Base-by-base conservation (phyloP, 2,113 vertebrate genomes). In the Syngnathus scovelli region DNA sequence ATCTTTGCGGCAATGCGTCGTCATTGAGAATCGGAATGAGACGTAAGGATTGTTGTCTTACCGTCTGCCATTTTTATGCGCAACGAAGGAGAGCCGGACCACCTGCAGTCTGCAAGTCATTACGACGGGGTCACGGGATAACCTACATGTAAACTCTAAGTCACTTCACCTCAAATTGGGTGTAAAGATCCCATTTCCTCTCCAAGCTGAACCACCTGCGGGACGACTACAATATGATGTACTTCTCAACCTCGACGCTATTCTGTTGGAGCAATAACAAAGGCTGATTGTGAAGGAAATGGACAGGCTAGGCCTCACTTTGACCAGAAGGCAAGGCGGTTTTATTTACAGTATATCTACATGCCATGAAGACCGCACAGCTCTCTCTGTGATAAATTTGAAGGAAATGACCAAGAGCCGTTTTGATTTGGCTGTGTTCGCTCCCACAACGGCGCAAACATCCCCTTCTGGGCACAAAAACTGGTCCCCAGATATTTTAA, bases 171-270 rank as follows among this genome's bases (percentile, higher is more conserved):
- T 98, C 95, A 98, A 99, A 98, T 98, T 98, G 95, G 94, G 96
- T 98, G 96, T 98, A 96, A 98, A 97, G 94, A 96, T 98, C 94
- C 95, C 94, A 99, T 99, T 99, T 99, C 96, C 96, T 96, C 91
- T 90, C 86, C 94, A 95, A 96, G 95, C 92, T 93, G 82, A 89
- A 89, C 90, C 91, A 91, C 90, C 89, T 92, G 91, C 83, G 78
- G 70, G 69, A 67, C 54, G 78, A 90, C 76, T 13, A 69, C 83
- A 68, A 87, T 83, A 77, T 83, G 83, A 89, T 86, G 74, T 78
- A n/a, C 10, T 74, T 52, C 71, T 78, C 66, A 64, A 64, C 78
- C 81, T 59, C 43, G 64, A 56, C 67, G 67, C 67, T 60, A 46
- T 71, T 78, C 77, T 66, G 72, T 78, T 79, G 80, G 27, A 33